Base-by-base conservation (phyloP, 2,888 invertebrate genomes). In the Calephelis perditalis region DNA sequence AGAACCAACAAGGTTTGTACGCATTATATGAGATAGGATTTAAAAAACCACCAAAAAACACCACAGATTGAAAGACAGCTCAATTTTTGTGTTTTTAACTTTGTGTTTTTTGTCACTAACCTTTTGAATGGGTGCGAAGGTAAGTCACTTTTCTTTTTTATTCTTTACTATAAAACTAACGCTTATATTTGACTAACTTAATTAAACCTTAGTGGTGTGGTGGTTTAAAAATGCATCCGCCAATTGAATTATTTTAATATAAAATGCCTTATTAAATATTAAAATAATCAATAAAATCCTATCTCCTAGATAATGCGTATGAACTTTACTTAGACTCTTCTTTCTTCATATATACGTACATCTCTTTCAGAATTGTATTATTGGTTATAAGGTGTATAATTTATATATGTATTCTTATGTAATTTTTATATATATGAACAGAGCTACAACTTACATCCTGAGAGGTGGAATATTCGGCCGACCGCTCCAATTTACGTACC, bases 1-100 rank as follows among this genome's bases (percentile, higher is more conserved):
- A 82, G 64, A 89, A 89, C 69, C 90, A 88, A 64, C 91, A 91
- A 91, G 91, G 91, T 91, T 84, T 83, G 87, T 89, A 83, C 78
- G 78, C 78, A 75, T 71, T 72, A 62, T 66, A 67, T 73, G 84
- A 86, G 83, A 85, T 82, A 84, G 84, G 82, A 81, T 83, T 77
- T 71, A 54, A 66, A 63, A 70, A 71, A 85, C 85, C 86, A 88
- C 88, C 87, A 79, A 80, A 81, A 26, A 73, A 73, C 81, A 79
- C 81, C 86, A 86, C 87, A 80, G 79, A 81, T 79, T 62, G 72
- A 78, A 84, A 83, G 82, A 81, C 86, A 88, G 87, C 87, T 89
- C 87, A 86, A 78, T 82, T 78, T 67, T 67, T 65, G 74, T 77
- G 71, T 79, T 67, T 74, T 73, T 69, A 65, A 60, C 63, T 65